Percentiles rank a stretch among this genome's conserved stretches.
phyloP scores from a whole-genome alignment of 2,888 invertebrate genomes.

The Sipha maydis region DNA sequence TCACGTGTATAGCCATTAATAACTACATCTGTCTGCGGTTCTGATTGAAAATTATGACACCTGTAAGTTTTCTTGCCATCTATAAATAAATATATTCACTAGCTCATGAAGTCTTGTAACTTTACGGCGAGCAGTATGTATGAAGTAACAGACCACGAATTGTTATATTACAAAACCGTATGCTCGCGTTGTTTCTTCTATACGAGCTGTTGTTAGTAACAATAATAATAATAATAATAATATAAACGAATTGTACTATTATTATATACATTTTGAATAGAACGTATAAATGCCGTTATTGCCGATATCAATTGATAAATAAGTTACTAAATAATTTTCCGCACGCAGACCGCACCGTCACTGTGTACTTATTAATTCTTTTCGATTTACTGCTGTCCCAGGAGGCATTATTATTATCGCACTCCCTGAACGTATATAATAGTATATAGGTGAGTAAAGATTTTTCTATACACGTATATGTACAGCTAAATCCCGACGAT shows the following conservation, averaged over 20 bases:
- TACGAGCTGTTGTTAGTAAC: neutral
- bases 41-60: neutral
- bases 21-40: neutral
- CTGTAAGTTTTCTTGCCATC: neutral
- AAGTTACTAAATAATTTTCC: constrained; percentile 30
- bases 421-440: neutral
- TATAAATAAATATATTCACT: neutral
- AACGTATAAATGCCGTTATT: constrained; percentile 10
- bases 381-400: constrained; percentile 18
- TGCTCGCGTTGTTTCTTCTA: constrained; percentile 21
- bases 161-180: constrained; percentile 29
- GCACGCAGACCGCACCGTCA: constrained; percentile 23
- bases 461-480: no score
- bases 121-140: neutral
- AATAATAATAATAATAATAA: constrained; percentile 25
- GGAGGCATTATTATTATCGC: neutral
- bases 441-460: no score
- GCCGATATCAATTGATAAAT: constrained; percentile 29
- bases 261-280: constrained; percentile 29
- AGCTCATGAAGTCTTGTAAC: neutral
- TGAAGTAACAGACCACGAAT: constrained; percentile 29
- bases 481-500: neutral
- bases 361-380: constrained; percentile 26
- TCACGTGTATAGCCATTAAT: neutral
- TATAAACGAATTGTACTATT: constrained; percentile 24